These are phyloP conservation scores for Ficedula albicollis DNA, from an alignment of 2,797 vertebrate species.

Conservation along the genomic window DNA sequence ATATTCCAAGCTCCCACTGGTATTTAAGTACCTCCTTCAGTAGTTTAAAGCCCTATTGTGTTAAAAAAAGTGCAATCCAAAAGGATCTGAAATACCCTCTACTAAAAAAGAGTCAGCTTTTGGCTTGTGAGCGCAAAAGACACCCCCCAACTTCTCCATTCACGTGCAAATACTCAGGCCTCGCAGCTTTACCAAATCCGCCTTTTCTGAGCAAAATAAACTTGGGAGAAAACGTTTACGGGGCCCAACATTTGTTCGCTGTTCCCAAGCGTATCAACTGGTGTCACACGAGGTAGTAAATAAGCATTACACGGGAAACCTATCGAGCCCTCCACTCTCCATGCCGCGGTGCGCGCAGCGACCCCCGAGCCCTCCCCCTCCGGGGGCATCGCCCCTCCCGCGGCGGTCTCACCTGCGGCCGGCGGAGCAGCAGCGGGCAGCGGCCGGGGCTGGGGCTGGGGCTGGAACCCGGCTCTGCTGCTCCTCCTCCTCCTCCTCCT, in stretches of 20 bases:
- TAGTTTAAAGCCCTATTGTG: background rate
- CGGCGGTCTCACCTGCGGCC: background rate
- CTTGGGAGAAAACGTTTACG: background rate
- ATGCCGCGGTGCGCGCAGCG: rapidly evolving
- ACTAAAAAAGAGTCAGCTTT: background rate
- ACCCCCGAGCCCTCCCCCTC: background rate
- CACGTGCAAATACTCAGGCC: rapidly evolving
- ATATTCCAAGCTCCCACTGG: background rate
- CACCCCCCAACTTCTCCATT: background rate
- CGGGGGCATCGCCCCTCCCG: background rate
- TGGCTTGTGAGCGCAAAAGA: rapidly evolving
- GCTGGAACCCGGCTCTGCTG: background rate
- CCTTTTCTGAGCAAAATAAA: background rate
- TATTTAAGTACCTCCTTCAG: background rate
- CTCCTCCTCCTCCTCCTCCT: background rate
- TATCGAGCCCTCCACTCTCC: background rate
- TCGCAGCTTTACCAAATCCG: background rate
- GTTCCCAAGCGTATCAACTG: background rate
- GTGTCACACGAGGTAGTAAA: rapidly evolving
- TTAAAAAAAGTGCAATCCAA: background rate
- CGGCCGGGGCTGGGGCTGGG: background rate
- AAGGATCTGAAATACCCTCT: rapidly evolving
- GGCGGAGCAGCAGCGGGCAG: background rate
- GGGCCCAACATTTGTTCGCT: background rate
- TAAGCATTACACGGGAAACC: rapidly evolving